Evolutionary conservation across 2,797 vertebrate species (phyloP), one percentile per base, ranked within the genome.

Genomic region (Columba guinea): DNA sequence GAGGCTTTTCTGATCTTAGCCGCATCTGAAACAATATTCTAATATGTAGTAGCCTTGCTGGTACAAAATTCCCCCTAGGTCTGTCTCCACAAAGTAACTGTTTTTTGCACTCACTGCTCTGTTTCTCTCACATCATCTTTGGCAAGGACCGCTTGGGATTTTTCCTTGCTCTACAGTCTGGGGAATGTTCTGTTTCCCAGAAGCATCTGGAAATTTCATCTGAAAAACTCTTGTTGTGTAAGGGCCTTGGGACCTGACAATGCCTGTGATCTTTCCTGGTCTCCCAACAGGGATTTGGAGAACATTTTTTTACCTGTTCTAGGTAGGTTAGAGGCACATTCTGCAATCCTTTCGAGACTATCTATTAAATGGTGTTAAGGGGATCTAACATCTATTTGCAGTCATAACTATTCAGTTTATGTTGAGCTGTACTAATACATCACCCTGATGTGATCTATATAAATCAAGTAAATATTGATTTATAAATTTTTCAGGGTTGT

Each of bases 61-160:
- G 30, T 46, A 24, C n/a, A 23, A 30, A 68, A 6, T 16, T 82
- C 53, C 64, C 23, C 13, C 2, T 26, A 23, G 79, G 16, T 53
- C n/a, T 55, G 26, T 52, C 23, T 74, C 53, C 49, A 49, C 52
- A 74, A 60, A 76, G 41, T 37, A 46, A 21, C 11, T 55, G 21
- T 2, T 5, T 35, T 82, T 58, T 48, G 9, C 11, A 27, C 24
- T 84, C 0, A 0, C 12, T 75, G 23, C 11, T 41, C 4, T 62
- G 13, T 71, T 94, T 84, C 44, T 85, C 30, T 90, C 37, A 15
- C 71, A 44, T 51, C 46, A 30, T 41, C 49, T 75, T 84, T 74
- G 82, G 56, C 73, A 84, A n/a, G 56, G 32, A 48, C 46, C 32
- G 2, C 28, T 7, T 39, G 76, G 32, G 32, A 11, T 51, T 94